Percentiles rank a stretch among this genome's conserved stretches.
Evolutionary conservation across 1,140 invertebrate species (phyloP).

Genomic region (Helicoverpa zea): DNA sequence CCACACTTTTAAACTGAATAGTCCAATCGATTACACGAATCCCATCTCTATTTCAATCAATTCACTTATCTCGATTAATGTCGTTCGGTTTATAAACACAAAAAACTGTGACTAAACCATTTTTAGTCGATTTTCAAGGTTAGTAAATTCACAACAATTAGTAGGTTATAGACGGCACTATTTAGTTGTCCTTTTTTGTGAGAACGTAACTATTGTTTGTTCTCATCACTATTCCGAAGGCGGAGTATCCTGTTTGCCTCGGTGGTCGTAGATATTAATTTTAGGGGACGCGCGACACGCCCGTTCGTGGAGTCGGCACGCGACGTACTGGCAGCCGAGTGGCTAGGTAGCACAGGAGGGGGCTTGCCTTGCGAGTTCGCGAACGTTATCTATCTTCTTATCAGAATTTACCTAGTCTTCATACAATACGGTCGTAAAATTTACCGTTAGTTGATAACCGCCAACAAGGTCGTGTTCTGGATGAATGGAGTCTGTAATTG

Average conservation of each 20-base stretch:
- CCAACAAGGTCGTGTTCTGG: conserved; percentile 49
- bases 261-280: conserved; percentile 51
- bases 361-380: conserved; percentile 52
- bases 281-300: conserved; percentile 57
- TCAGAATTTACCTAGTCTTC: conserved; percentile 64
- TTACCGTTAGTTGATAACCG: conserved; percentile 52
- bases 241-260: conserved; percentile 64
- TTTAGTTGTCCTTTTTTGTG: conserved; percentile 42
- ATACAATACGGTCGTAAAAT: conserved; percentile 55
- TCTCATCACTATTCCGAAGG: conserved; percentile 68
- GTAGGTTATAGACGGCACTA: conserved; percentile 17
- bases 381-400: conserved; percentile 71
- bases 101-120: conserved; percentile 48
- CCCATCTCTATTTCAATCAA: conserved; percentile 46
- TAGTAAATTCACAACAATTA: conserved; percentile 45
- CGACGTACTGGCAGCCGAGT: conserved; percentile 59
- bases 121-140: conserved; percentile 59
- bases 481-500: conserved; percentile 38
- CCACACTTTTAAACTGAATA: conserved; percentile 4
- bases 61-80: conserved; percentile 43
- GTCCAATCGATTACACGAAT: conserved; percentile 34
- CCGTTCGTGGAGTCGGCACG: conserved; percentile 45
- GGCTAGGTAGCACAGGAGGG: conserved; percentile 45
- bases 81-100: conserved; percentile 42
- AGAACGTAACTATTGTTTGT: conserved; percentile 64